Conservation (phyloP, 1,140 invertebrate species). For the Oedothorax gibbosus region DNA sequence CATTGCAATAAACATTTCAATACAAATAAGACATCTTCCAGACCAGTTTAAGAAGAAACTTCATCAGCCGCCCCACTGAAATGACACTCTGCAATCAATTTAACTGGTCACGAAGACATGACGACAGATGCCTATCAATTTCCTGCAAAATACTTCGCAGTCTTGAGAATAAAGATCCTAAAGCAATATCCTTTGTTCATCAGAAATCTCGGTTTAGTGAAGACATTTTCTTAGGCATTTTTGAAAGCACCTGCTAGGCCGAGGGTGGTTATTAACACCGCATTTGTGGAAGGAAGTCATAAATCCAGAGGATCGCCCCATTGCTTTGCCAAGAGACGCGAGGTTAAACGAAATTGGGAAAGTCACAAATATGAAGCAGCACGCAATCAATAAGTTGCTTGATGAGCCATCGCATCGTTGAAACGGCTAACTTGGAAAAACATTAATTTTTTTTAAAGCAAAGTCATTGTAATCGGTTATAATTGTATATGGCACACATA, state of each 20-base stretch:
- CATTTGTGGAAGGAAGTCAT: constrained; percentile 50
- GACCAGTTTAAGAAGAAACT: too few species aligned
- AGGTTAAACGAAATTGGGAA: not conserved
- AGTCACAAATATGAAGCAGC: constrained; percentile 16
- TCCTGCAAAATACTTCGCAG: constrained; percentile 8
- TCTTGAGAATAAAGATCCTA: not conserved
- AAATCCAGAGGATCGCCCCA: constrained; percentile 28
- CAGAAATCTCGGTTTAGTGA: constrained; percentile 1
- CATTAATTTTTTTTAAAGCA: too few species aligned
- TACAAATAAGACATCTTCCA: too few species aligned
- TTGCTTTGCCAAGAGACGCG: not conserved
- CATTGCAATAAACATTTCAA: too few species aligned
- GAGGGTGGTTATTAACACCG: constrained; percentile 47
- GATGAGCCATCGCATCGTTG: too few species aligned
- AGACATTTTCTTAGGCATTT: constrained; percentile 25
- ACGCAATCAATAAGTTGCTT: constrained; percentile 15
- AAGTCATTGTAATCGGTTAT: too few species aligned
- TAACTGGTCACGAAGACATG: constrained; percentile 2
- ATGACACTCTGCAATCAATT: not conserved
- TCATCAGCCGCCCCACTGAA: too few species aligned
- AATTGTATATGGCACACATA: too few species aligned
- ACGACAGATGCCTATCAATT: constrained; percentile 8
- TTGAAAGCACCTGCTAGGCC: constrained; percentile 18
- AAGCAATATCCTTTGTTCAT: not conserved
- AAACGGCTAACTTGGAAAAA: too few species aligned